Evolutionary conservation across 2,797 vertebrate species (phyloP).

Genomic region (Eulemur coronatus): DNA sequence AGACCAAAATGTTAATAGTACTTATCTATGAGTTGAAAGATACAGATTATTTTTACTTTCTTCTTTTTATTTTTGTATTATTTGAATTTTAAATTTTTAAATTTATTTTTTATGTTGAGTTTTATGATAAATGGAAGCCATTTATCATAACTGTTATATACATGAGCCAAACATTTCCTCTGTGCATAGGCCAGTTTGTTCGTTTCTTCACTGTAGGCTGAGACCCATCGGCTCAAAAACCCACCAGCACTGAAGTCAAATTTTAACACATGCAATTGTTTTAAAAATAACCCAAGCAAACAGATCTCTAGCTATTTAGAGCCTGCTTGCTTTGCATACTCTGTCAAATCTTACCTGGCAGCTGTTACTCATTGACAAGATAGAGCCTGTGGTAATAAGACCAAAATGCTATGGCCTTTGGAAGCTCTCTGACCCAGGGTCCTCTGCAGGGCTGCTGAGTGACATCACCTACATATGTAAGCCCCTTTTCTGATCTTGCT

Average conservation of each 20-base stretch:
- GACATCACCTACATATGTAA: neutral
- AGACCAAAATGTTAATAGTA: neutral
- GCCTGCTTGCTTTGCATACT: neutral
- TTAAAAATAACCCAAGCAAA: slow-evolving; percentile 21
- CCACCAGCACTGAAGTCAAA: neutral
- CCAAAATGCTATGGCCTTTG: neutral
- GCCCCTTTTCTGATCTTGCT: neutral
- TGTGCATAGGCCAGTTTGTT: neutral
- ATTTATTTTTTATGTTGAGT: neutral
- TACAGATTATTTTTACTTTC: neutral
- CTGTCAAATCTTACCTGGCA: neutral
- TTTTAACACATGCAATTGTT: neutral
- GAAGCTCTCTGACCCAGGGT: neutral
- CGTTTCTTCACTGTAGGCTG: neutral
- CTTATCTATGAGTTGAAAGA: neutral
- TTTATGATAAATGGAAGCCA: neutral
- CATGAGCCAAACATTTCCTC: neutral
- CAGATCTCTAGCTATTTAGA: neutral
- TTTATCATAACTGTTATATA: neutral
- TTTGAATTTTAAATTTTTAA: neutral
- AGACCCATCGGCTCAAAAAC: neutral
- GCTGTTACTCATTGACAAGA: neutral
- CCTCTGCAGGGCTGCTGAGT: neutral
- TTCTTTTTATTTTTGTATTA: neutral
- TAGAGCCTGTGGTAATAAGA: neutral